phyloP scores from a whole-genome alignment of 2,888 invertebrate genomes.

The Tipula unca region DNA sequence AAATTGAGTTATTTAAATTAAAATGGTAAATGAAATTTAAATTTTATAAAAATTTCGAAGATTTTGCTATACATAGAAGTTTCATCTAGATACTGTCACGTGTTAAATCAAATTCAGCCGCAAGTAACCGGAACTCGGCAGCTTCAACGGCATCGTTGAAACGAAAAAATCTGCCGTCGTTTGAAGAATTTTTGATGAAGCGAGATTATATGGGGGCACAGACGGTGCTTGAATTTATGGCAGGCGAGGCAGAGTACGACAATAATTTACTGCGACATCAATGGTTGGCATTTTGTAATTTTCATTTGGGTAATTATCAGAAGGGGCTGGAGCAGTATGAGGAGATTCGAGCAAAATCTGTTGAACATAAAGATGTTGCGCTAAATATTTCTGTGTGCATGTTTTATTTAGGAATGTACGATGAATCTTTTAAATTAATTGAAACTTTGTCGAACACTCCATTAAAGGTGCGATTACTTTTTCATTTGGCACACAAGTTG shows the following conservation, averaged over 20 bases:
- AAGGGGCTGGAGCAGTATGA: conserved; percentile 67
- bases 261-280: conserved; percentile 47
- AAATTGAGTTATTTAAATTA: neutral
- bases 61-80: neutral
- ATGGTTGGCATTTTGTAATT: conserved; percentile 94
- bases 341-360: conserved; percentile 45
- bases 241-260: conserved; percentile 30
- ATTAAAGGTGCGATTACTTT: conserved; percentile 66
- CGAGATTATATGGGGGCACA: conserved; percentile 93
- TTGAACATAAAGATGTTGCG: conserved; percentile 52
- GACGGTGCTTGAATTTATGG: conserved; percentile 65
- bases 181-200: conserved; percentile 82
- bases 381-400: conserved; percentile 88
- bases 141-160: conserved; percentile 28
- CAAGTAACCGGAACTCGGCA: conserved; percentile 32
- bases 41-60: neutral
- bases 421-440: conserved; percentile 55
- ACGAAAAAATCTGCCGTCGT: conserved; percentile 57
- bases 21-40: neutral
- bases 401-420: conserved; percentile 75
- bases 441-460: conserved; percentile 58
- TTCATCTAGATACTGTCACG: conserved; percentile 64
- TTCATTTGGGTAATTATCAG: conserved; percentile 91
- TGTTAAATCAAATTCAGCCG: conserved; percentile 64
- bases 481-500: conserved; percentile 91